These are phyloP conservation scores for Pipistrellus kuhlii DNA, from an alignment of 2,797 vertebrate species.

Conservation along the genomic window DNA sequence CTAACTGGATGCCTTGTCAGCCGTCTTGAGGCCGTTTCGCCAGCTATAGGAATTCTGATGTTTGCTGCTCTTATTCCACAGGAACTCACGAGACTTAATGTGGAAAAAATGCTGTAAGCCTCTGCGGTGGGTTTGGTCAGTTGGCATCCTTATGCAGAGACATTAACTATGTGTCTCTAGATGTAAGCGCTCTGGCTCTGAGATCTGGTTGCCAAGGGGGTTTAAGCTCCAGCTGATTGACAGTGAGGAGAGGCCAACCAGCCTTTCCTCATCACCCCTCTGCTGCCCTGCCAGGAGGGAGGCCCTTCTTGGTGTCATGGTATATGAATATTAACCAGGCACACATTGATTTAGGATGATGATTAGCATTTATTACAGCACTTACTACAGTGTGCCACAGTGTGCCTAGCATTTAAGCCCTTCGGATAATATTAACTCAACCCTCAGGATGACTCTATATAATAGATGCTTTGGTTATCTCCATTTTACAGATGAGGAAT, in stretches of 20 bases:
- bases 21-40: background rate
- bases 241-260: background rate
- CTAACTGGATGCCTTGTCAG: background rate
- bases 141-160: background rate
- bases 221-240: background rate
- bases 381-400: background rate
- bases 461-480: background rate
- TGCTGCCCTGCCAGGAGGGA: background rate
- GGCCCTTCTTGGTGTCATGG: background rate
- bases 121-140: background rate
- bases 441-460: background rate
- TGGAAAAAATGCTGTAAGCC: background rate
- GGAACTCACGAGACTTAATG: background rate
- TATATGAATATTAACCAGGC: background rate
- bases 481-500: background rate
- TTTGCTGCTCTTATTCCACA: background rate
- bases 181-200: background rate
- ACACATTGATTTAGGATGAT: background rate
- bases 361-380: background rate
- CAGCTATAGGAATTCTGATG: background rate
- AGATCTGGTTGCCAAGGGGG: background rate
- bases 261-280: background rate
- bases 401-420: background rate
- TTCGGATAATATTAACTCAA: background rate
- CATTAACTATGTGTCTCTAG: constrained; percentile 10